Evolutionary conservation across 2,797 vertebrate species (phyloP).

Genomic region (Chanos chanos): DNA sequence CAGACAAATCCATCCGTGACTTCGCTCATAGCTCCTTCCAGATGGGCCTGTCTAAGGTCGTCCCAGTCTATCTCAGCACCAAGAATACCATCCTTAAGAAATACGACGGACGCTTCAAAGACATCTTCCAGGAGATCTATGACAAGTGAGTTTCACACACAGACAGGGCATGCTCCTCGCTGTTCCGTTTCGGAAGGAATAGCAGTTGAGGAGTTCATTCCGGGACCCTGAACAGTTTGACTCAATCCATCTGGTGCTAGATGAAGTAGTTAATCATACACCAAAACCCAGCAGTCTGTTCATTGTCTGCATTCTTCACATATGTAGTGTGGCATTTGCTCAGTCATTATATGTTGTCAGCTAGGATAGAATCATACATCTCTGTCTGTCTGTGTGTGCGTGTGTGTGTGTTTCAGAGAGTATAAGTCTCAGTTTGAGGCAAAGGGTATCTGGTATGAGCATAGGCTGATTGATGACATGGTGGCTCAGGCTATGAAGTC

Average conservation of each 20-base stretch:
- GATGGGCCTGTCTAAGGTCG: slow-evolving; percentile 85
- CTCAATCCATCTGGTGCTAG: too few relatives aligned
- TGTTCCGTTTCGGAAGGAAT: too few relatives aligned
- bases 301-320: too few relatives aligned
- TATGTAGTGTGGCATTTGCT: too few relatives aligned
- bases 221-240: too few relatives aligned
- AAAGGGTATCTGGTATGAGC: slow-evolving; percentile 94
- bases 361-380: background rate
- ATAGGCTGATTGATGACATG: slow-evolving; percentile 98
- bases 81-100: slow-evolving; percentile 99
- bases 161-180: too few relatives aligned
- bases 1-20: slow-evolving; percentile 89
- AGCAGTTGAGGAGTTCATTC: too few relatives aligned
- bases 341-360: too few relatives aligned
- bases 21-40: slow-evolving; percentile 99
- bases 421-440: slow-evolving; percentile 87
- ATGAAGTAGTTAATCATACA: too few relatives aligned
- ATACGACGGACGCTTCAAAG: slow-evolving; percentile 95
- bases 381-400: background rate
- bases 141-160: slow-evolving; percentile 81
- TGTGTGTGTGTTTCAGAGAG: slow-evolving; percentile 70
- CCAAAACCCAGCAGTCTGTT: too few relatives aligned
- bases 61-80: slow-evolving; percentile 96
- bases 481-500: slow-evolving; percentile 98
- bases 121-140: slow-evolving; percentile 98